These are phyloP conservation scores for Bradypodion pumilum DNA, from an alignment of 2,797 vertebrate genomes.

Conservation along the genomic window DNA sequence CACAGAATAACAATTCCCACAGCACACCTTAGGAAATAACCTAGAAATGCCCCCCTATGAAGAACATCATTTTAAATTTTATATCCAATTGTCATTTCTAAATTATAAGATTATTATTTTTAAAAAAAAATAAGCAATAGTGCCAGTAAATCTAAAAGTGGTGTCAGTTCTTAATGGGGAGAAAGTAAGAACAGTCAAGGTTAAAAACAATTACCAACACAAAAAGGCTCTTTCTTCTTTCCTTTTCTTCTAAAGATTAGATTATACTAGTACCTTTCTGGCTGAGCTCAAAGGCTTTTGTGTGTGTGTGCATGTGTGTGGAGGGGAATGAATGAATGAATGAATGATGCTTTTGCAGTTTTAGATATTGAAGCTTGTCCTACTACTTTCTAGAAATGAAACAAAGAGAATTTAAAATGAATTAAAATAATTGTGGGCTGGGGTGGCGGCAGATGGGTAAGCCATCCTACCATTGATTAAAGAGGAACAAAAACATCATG, in stretches of 20 bases:
- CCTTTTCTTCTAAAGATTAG: background rate
- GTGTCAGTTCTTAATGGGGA: background rate
- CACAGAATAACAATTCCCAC: no score
- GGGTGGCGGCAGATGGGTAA: accelerated
- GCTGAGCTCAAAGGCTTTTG: background rate
- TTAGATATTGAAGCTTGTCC: background rate
- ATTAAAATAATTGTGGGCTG: background rate
- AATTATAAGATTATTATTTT: background rate
- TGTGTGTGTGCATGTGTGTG: background rate
- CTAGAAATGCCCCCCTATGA: background rate
- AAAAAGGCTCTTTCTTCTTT: background rate
- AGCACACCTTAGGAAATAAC: background rate
- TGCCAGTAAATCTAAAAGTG: no score
- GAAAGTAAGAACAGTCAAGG: background rate
- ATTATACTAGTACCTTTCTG: background rate
- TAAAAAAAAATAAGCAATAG: background rate
- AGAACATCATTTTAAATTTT: background rate
- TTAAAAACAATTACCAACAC: background rate
- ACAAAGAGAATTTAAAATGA: background rate
- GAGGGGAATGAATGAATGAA: background rate
- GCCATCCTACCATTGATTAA: slow-evolving; percentile 14
- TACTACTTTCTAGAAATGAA: slow-evolving; percentile 6
- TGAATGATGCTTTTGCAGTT: background rate
- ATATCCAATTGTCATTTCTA: background rate
- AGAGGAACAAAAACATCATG: background rate